A percentile compares a stretch with the other conserved stretches of the same genome.
Evolutionary conservation across 2,888 invertebrate genomes (phyloP).

Genomic region (Malachius bipustulatus): DNA sequence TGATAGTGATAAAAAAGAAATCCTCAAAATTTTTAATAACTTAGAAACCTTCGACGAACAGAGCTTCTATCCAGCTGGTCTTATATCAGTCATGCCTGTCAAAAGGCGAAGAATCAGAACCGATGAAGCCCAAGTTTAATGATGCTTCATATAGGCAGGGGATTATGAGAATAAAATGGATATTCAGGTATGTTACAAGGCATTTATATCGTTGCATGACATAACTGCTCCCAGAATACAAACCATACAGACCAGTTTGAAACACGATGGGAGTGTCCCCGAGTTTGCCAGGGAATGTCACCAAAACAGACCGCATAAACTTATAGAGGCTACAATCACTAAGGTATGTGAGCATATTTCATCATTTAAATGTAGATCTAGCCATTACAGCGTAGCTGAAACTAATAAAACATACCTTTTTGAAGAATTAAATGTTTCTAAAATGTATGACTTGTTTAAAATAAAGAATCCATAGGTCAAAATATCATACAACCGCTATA

Average conservation of each 20-base stretch:
- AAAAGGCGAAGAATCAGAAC: not conserved
- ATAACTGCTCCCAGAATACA: constrained; percentile 6
- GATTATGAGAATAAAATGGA: constrained; percentile 2
- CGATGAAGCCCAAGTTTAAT: constrained; percentile 1
- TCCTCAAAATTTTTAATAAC: constrained; percentile 3
- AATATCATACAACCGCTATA: constrained; percentile 4
- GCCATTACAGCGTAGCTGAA: too few species aligned
- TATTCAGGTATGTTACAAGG: constrained; percentile 5
- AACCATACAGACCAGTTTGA: constrained; percentile 7
- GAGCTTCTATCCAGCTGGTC: constrained; percentile 3
- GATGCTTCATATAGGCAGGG: constrained; percentile 1
- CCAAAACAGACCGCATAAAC: constrained; percentile 6
- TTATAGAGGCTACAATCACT: constrained; percentile 4
- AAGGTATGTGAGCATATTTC: constrained; percentile 7
- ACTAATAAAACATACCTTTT: constrained; percentile 7
- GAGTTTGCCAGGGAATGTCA: constrained; percentile 4
- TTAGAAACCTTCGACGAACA: constrained; percentile 3
- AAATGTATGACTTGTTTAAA: constrained; percentile 3
- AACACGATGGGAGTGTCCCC: constrained; percentile 4
- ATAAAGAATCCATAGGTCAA: not conserved
- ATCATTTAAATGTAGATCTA: constrained; percentile 5
- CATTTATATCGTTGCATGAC: constrained; percentile 5
- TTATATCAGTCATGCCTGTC: constrained; percentile 2
- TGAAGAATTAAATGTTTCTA: too few species aligned
- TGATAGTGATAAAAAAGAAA: constrained; percentile 2